phyloP scores from a whole-genome alignment of 2,888 invertebrate species.

The Pogonocherus hispidulus region DNA sequence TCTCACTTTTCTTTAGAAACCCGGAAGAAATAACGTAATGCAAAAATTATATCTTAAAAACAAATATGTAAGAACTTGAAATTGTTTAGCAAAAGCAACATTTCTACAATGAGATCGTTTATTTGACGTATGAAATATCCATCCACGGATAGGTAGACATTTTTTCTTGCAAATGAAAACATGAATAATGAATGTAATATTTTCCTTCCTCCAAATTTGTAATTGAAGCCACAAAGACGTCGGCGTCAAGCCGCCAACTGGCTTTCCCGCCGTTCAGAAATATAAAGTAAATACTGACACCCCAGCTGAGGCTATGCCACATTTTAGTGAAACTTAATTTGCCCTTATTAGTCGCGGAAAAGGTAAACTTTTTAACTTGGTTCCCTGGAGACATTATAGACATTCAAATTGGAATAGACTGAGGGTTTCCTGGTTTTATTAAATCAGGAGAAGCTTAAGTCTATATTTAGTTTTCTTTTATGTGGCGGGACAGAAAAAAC shows the following conservation, averaged over 20 bases:
- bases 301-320: conserved; percentile 46
- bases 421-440: conserved; percentile 54
- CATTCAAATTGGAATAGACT: conserved; percentile 61
- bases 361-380: conserved; percentile 61
- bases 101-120: conserved; percentile 24
- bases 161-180: conserved; percentile 58
- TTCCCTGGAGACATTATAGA: conserved; percentile 58
- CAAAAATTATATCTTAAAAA: too few species aligned
- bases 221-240: conserved; percentile 54
- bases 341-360: conserved; percentile 62
- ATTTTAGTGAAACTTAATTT: conserved; percentile 63
- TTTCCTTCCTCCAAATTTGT: conserved; percentile 53
- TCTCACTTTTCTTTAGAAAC: too few species aligned
- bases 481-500: too few species aligned
- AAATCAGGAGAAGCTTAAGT: conserved; percentile 49
- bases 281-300: conserved; percentile 56
- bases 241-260: conserved; percentile 47
- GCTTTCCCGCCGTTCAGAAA: conserved; percentile 53
- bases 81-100: background rate
- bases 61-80: too few species aligned
- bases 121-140: conserved; percentile 17
- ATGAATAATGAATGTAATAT: conserved; percentile 58
- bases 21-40: too few species aligned
- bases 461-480: conserved; percentile 22
- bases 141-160: conserved; percentile 39